Conservation (phyloP, 1,140 invertebrate species). For the Pachypeltis micranthus region DNA sequence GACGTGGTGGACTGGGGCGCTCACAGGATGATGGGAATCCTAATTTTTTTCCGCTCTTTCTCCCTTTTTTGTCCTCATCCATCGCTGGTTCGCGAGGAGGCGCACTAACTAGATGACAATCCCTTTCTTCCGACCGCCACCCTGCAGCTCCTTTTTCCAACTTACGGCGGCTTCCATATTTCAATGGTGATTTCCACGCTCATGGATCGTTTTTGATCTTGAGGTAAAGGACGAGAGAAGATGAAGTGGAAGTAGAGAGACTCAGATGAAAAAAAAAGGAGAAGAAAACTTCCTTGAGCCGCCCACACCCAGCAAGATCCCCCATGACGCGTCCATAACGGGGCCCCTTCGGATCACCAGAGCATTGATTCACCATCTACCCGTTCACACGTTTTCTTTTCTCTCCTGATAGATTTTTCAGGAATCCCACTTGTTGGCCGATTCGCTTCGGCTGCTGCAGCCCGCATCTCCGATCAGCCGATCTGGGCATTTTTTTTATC, state of each 20-base stretch:
- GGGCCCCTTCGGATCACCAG: background rate
- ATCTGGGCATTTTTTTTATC: too few species aligned
- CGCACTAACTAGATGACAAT: slow-evolving; percentile 6
- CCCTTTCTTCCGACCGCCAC: background rate
- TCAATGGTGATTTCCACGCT: slow-evolving; percentile 9
- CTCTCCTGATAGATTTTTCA: slow-evolving; percentile 8
- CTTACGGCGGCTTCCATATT: background rate
- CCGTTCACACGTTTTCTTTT: slow-evolving; percentile 9
- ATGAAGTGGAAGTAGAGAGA: too few species aligned
- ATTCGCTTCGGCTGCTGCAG: slow-evolving; percentile 5
- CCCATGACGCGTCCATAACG: slow-evolving; percentile 1
- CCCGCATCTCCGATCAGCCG: too few species aligned
- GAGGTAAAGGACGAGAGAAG: too few species aligned
- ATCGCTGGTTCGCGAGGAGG: background rate
- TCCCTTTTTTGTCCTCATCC: background rate
- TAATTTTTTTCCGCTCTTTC: background rate
- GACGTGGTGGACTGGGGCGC: background rate
- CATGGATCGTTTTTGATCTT: slow-evolving; percentile 1
- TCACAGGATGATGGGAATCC: background rate
- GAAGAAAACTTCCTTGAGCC: background rate
- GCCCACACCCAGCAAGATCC: slow-evolving; percentile 2
- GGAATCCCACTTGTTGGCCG: slow-evolving; percentile 3
- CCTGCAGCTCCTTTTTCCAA: background rate
- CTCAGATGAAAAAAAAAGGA: background rate
- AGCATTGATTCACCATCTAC: slow-evolving; percentile 2